These are phyloP conservation scores for Taeniopygia guttata DNA, from an alignment of 2,797 vertebrate species.

Conservation along the genomic window DNA sequence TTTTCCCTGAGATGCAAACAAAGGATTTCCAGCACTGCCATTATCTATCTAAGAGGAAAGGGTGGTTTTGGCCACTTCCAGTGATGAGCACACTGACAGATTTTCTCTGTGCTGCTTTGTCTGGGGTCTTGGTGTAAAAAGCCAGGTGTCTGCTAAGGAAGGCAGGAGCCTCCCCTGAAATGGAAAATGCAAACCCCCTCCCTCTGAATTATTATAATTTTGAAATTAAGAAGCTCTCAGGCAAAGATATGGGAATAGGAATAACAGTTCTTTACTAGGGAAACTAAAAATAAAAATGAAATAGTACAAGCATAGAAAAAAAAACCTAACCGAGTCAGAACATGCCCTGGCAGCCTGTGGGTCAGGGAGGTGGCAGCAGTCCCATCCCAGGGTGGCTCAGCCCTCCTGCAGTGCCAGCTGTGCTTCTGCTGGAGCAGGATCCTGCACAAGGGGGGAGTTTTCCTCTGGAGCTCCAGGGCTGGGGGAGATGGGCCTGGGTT, in stretches of 20 bases:
- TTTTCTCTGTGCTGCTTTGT: background rate
- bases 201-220: background rate
- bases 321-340: too few relatives aligned
- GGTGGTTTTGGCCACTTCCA: background rate
- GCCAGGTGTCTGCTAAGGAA: background rate
- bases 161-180: background rate
- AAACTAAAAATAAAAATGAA: too few relatives aligned
- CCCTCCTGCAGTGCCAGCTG: too few relatives aligned
- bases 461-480: too few relatives aligned
- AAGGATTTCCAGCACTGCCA: background rate
- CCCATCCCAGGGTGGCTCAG: too few relatives aligned
- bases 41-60: background rate
- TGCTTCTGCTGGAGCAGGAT: too few relatives aligned
- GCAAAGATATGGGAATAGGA: background rate
- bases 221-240: background rate
- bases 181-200: background rate
- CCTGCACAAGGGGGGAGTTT: too few relatives aligned
- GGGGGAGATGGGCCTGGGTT: too few relatives aligned
- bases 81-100: rapidly evolving
- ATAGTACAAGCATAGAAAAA: too few relatives aligned
- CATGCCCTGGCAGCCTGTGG: too few relatives aligned
- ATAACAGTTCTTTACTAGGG: background rate
- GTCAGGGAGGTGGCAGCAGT: too few relatives aligned
- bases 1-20: background rate
- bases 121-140: background rate